These are phyloP conservation scores for Pyrocoelia pectoralis DNA, from an alignment of 2,888 invertebrate genomes.

Conservation along the genomic window DNA sequence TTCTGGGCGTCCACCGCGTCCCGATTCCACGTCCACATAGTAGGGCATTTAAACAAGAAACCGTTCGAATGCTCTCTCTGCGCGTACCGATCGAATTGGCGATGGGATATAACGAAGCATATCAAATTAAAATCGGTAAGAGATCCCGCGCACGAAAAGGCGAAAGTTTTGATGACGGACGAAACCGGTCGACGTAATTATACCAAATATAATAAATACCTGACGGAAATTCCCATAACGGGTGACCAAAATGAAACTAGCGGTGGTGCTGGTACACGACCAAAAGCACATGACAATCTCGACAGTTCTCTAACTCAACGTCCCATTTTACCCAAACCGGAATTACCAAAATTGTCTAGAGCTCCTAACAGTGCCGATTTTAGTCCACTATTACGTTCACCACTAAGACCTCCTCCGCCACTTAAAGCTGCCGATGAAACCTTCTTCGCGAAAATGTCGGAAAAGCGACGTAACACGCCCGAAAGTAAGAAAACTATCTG, in stretches of 20 bases:
- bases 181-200: conserved; percentile 91
- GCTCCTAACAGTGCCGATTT: conserved; percentile 48
- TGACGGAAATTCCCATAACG: conserved; percentile 66
- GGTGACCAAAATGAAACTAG: conserved; percentile 56
- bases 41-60: conserved; percentile 90
- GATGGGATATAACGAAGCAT: conserved; percentile 97
- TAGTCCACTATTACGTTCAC: conserved; percentile 48
- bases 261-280: conserved; percentile 57
- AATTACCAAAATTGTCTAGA: conserved; percentile 48
- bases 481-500: conserved; percentile 78
- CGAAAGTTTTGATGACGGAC: conserved; percentile 88
- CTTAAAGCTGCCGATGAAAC: conserved; percentile 69
- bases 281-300: conserved; percentile 48
- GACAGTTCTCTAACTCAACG: conserved; percentile 22
- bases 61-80: conserved; percentile 96
- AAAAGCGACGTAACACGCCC: conserved; percentile 60
- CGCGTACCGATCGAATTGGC: conserved; percentile 94
- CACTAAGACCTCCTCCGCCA: conserved; percentile 62
- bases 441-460: conserved; percentile 53
- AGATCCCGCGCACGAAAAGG: conserved; percentile 81
- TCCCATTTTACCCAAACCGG: conserved; percentile 45
- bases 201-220: conserved; percentile 91
- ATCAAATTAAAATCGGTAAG: conserved; percentile 88
- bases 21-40: conserved; percentile 92
- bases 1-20: conserved; percentile 95